phyloP scores from a whole-genome alignment of 2,797 vertebrate genomes.

The Brachyalestes nurse region DNA sequence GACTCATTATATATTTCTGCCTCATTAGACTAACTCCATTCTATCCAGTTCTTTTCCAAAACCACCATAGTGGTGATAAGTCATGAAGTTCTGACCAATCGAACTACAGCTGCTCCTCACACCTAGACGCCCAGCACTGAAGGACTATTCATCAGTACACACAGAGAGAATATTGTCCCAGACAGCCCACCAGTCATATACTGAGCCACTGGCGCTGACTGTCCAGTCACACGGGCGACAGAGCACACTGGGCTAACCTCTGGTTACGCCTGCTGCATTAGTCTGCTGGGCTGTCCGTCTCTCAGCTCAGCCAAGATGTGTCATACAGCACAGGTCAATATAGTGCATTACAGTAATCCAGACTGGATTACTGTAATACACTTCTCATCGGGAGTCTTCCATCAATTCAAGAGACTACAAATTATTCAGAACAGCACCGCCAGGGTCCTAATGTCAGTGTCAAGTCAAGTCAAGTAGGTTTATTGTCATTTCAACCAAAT shows the following conservation, averaged over 20 bases:
- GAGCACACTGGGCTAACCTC: neutral
- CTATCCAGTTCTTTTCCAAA: neutral
- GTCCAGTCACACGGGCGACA: slow-evolving; percentile 9
- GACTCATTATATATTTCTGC: neutral
- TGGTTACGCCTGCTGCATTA: neutral
- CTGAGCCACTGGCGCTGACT: neutral
- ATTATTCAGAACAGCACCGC: too few relatives aligned
- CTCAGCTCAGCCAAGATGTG: neutral
- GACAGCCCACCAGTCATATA: neutral
- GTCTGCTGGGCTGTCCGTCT: neutral
- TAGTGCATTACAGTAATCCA: too few relatives aligned
- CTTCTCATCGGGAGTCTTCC: too few relatives aligned
- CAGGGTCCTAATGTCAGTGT: too few relatives aligned
- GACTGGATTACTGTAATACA: too few relatives aligned
- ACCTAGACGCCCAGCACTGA: neutral
- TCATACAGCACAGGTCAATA: neutral
- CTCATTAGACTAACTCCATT: neutral
- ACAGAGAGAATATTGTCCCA: neutral
- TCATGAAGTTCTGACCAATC: neutral
- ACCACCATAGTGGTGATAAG: neutral
- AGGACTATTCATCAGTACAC: neutral
- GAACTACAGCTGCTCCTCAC: neutral
- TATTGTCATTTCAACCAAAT: too few relatives aligned
- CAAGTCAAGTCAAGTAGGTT: too few relatives aligned
- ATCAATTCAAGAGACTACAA: too few relatives aligned